Percentiles rank a stretch among this genome's conserved stretches.
These are phyloP conservation scores for Ectropis crepuscularia DNA, from an alignment of 2,888 invertebrate genomes.

Conservation along the genomic window DNA sequence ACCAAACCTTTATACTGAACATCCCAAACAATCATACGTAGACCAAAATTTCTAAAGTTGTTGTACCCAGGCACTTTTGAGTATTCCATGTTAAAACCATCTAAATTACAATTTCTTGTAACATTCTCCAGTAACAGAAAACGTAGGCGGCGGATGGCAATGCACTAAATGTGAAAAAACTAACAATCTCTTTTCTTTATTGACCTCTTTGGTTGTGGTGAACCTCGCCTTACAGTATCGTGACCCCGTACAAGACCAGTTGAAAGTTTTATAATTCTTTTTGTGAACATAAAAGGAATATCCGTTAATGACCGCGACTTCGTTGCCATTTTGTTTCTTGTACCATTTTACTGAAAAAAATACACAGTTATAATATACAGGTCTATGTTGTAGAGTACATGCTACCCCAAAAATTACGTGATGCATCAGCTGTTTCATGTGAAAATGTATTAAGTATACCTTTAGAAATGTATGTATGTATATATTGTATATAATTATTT, in stretches of 20 bases:
- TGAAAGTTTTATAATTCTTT: constrained; percentile 15
- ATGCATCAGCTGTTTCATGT: too few relatives aligned
- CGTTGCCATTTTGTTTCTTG: constrained; percentile 47
- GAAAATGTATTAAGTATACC: too few relatives aligned
- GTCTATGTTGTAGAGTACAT: too few relatives aligned
- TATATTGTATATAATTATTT: too few relatives aligned
- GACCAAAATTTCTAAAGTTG: too few relatives aligned
- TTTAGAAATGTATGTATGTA: too few relatives aligned
- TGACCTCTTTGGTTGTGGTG: constrained; percentile 21
- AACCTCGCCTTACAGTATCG: constrained; percentile 36
- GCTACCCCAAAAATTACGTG: too few relatives aligned
- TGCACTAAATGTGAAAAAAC: constrained; percentile 41
- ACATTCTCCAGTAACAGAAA: constrained; percentile 30
- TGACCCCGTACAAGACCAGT: constrained; percentile 39
- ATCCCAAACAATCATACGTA: too few relatives aligned
- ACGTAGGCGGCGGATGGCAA: constrained; percentile 33
- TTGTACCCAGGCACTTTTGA: background rate
- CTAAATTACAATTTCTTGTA: constrained; percentile 30
- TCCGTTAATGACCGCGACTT: constrained; percentile 36
- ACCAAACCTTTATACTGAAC: too few relatives aligned
- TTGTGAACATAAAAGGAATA: constrained; percentile 43
- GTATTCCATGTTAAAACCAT: background rate
- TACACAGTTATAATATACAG: background rate
- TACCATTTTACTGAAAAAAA: constrained; percentile 44
- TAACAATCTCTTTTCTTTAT: constrained; percentile 13